A percentile compares a stretch with the other conserved stretches of the same genome.
These are phyloP conservation scores for Delichon dasypus DNA, from an alignment of 2,797 vertebrate genomes.

Conservation along the genomic window DNA sequence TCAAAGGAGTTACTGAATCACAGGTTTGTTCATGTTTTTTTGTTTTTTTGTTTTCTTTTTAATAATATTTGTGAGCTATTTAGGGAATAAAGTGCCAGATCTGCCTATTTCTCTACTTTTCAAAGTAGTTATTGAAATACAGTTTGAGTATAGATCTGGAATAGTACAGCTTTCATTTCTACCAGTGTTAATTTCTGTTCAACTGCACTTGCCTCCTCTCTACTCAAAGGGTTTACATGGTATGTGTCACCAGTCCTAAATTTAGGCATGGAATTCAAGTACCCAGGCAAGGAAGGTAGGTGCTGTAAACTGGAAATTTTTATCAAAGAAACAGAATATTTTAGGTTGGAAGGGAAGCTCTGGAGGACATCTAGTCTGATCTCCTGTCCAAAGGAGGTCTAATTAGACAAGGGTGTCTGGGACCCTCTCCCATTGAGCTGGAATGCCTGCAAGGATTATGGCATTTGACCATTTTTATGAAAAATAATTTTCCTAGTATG, in stretches of 20 bases:
- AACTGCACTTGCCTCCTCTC: background rate
- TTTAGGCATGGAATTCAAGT: background rate
- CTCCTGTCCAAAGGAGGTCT: background rate
- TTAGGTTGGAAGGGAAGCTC: background rate
- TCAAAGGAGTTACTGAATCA: background rate
- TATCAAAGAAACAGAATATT: background rate
- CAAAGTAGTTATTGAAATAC: background rate
- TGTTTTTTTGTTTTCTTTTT: background rate
- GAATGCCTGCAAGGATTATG: background rate
- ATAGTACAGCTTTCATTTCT: background rate
- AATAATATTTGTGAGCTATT: background rate
- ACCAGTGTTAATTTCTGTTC: background rate
- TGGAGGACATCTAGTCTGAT: background rate
- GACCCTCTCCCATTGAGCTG: background rate
- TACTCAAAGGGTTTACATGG: background rate
- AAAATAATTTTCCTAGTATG: background rate
- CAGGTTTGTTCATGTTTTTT: background rate
- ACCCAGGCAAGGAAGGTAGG: background rate
- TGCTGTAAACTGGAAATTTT: background rate
- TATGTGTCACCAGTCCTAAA: background rate
- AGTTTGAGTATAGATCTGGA: background rate
- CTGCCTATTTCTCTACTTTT: background rate
- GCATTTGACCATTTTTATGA: background rate
- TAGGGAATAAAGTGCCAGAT: background rate
- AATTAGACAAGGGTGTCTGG: background rate